Conservation (phyloP, 2,888 invertebrate species). For the Drosophila fulvimacula region DNA sequence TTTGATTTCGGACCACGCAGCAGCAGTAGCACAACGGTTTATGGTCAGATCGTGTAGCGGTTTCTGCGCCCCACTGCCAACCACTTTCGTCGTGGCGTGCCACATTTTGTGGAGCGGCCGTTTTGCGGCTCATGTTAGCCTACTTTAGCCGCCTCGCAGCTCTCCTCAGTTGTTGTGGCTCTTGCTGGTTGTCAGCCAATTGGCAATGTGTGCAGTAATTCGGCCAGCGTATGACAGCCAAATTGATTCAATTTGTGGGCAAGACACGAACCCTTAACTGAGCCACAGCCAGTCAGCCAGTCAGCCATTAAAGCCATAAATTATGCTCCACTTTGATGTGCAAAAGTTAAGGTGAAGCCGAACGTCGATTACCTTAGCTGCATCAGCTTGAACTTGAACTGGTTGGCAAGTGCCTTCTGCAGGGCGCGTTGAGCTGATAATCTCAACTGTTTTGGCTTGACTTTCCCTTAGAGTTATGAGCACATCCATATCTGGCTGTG, state of each 20-base stretch:
- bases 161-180: constrained; percentile 3
- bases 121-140: constrained; percentile 59
- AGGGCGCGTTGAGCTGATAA: constrained; percentile 4
- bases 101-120: constrained; percentile 47
- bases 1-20: constrained; percentile 59
- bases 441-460: not conserved
- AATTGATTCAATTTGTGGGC: constrained; percentile 58
- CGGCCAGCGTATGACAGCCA: constrained; percentile 35
- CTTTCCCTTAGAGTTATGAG: constrained; percentile 38
- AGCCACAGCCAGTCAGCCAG: not conserved
- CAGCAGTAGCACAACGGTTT: constrained; percentile 43
- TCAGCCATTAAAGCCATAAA: constrained; percentile 27
- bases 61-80: constrained; percentile 54
- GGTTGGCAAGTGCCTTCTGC: not conserved
- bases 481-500: not conserved
- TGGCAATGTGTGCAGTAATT: constrained; percentile 56
- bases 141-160: constrained; percentile 46
- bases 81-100: constrained; percentile 68
- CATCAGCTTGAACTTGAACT: no score
- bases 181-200: constrained; percentile 34
- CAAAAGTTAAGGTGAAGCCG: constrained; percentile 5
- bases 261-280: constrained; percentile 18
- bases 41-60: constrained; percentile 66
- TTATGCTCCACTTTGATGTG: constrained; percentile 24
- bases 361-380: not conserved